Conservation (phyloP, 1,140 invertebrate species). For the Bombus haemorrhoidalis region DNA sequence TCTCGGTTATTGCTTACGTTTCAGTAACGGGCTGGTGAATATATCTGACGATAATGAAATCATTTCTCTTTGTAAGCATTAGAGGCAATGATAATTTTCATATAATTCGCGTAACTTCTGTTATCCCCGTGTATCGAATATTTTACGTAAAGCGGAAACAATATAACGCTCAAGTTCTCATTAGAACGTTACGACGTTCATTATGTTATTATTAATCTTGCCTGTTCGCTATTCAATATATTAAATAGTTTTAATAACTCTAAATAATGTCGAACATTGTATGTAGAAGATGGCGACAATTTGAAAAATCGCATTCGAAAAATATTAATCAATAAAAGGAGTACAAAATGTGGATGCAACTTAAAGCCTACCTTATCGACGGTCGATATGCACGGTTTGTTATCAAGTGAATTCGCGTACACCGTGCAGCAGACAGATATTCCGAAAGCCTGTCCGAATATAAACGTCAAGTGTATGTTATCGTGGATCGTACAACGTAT, state of each 20-base stretch:
- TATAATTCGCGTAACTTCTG: constrained; percentile 2
- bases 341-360: not conserved
- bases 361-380: constrained; percentile 25
- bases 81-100: constrained; percentile 8
- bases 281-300: not conserved
- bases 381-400: not conserved
- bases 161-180: not conserved
- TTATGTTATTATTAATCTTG: not conserved
- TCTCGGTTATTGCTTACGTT: constrained; percentile 51
- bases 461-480: constrained; percentile 15
- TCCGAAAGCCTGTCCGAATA: not conserved
- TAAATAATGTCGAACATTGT: too few species aligned
- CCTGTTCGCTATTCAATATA: not conserved
- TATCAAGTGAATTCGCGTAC: constrained; percentile 19
- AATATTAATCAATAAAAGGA: not conserved
- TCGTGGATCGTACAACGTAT: constrained; percentile 3
- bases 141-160: not conserved
- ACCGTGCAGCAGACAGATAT: not conserved
- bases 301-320: not conserved
- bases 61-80: constrained; percentile 24
- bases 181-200: not conserved
- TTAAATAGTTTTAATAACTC: not conserved
- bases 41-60: constrained; percentile 36
- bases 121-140: not conserved
- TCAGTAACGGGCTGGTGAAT: constrained; percentile 44